These are phyloP conservation scores for Peromyscus polionotus DNA, from an alignment of 2,113 vertebrate genomes.

Conservation along the genomic window DNA sequence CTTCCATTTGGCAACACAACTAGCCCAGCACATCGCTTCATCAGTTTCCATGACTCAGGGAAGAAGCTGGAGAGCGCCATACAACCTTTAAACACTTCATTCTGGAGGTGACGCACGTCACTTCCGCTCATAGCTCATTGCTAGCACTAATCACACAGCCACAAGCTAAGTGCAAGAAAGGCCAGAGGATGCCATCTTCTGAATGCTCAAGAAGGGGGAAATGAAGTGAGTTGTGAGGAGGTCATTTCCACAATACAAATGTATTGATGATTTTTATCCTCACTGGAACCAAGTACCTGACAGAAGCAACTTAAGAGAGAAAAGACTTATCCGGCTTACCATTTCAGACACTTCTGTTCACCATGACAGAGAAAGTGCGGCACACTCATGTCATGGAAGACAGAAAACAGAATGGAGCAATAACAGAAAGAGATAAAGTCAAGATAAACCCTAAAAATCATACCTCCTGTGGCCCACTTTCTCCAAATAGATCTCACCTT, in stretches of 20 bases:
- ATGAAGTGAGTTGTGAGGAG: neutral
- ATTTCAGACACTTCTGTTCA: neutral
- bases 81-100: neutral
- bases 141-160: neutral
- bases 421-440: neutral
- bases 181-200: neutral
- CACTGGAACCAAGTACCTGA: neutral
- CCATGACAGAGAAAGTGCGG: neutral
- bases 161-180: neutral
- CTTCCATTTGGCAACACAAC: neutral
- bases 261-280: neutral
- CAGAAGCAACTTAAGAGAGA: no score
- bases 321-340: no score
- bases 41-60: rapidly evolving
- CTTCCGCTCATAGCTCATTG: neutral
- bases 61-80: neutral
- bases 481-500: neutral
- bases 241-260: neutral
- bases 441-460: no score
- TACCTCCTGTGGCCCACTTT: neutral
- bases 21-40: neutral
- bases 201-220: neutral
- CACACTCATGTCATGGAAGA: neutral
- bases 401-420: neutral
- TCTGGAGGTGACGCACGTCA: neutral